Evolutionary conservation across 1,140 invertebrate species (phyloP), one percentile per base, ranked within the genome.

Genomic region (Papilio machaon): DNA sequence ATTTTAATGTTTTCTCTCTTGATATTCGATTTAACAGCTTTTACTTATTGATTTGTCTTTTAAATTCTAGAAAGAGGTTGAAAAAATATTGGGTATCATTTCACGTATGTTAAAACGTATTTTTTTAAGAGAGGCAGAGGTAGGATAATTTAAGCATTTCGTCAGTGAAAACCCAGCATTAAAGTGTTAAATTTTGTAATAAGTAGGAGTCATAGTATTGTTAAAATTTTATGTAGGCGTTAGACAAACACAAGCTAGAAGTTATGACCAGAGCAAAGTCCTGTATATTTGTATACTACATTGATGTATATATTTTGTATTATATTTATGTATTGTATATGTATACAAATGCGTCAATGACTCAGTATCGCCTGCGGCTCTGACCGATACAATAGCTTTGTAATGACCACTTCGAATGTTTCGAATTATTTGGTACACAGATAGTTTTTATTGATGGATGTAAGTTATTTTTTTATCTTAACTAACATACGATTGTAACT

Each of bases 171-270:
- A 58, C 54, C 54, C 17, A 58, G 54, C 54, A 70, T 17, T 70
- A 17, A 70, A 35, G 13, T 38, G 35, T 10, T 30, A 70, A 35
- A 70, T 70, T 70, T 15, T 70, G 64, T 70, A 70, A 70, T 70
- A 70, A 70, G 64, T 70, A 70, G 64, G 64, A 70, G 64, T 70
- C n/a, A 70, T 70, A 35, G 2, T 4, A 30, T 70, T 70, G 64
- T 70, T 70, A 70, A 38, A 35, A 70, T 70, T 70, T 70, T 70
- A 38, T 70, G 64, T 70, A 35, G 64, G 64, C 64, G 64, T 70
- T 13, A 38, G 30, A 67, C 60, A 64, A 64, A 64, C 64, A 70
- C 64, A 15, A 13, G 30, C 64, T 38, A 70, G 64, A 70, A 70
- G 64, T 70, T 70, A 70, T 70, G 64, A 38, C 64, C 64, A 35